phyloP scores from a whole-genome alignment of 2,888 invertebrate genomes.

The Lydus trimaculatus region DNA sequence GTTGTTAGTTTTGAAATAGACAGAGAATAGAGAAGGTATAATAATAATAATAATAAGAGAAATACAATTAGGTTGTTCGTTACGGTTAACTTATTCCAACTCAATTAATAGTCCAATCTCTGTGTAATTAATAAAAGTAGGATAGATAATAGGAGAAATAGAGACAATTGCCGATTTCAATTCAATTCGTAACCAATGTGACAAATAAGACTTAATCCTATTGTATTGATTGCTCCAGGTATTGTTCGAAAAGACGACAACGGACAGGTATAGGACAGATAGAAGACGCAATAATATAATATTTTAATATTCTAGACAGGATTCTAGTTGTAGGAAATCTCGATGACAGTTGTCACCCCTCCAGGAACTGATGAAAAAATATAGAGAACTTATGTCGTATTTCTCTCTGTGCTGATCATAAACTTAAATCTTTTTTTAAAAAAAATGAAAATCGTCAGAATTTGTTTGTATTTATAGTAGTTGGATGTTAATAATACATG shows the following conservation, averaged over 20 bases:
- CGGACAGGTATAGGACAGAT: neutral
- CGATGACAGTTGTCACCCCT: slow-evolving; percentile 32
- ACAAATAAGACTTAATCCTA: slow-evolving; percentile 25
- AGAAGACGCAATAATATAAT: neutral
- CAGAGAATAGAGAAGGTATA: slow-evolving; percentile 10
- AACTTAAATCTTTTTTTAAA: too few relatives aligned
- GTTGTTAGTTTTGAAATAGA: slow-evolving; percentile 12
- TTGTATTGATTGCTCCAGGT: slow-evolving; percentile 4
- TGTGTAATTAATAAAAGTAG: slow-evolving; percentile 41
- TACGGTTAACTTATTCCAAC: slow-evolving; percentile 40
- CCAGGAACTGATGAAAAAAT: slow-evolving; percentile 31
- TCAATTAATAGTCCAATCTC: slow-evolving; percentile 48
- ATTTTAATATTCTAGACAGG: slow-evolving; percentile 29
- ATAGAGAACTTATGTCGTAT: slow-evolving; percentile 21
- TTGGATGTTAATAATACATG: neutral
- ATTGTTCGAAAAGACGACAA: neutral
- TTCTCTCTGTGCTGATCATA: too few relatives aligned
- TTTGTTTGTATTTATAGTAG: too few relatives aligned
- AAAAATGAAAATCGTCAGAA: too few relatives aligned
- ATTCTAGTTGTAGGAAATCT: slow-evolving; percentile 15
- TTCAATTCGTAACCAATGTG: slow-evolving; percentile 24
- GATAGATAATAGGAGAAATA: slow-evolving; percentile 26
- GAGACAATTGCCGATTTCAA: slow-evolving; percentile 36
- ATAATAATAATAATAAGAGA: slow-evolving; percentile 28
- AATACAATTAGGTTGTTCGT: slow-evolving; percentile 36